These are phyloP conservation scores for Cosmia trapezina DNA, from an alignment of 2,888 invertebrate genomes.

Conservation along the genomic window DNA sequence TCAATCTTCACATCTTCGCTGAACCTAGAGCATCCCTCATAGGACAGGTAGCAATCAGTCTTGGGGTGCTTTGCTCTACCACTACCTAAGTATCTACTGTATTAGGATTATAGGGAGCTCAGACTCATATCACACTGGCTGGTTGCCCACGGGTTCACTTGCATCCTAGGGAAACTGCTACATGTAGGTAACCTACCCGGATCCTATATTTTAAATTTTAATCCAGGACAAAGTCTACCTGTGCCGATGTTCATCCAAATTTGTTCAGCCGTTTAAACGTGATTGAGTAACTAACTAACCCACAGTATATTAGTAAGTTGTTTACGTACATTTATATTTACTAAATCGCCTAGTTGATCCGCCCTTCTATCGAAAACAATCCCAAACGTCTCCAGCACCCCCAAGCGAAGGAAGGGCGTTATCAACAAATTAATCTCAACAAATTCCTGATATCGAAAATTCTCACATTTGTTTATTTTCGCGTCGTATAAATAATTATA, in stretches of 20 bases:
- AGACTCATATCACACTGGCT: neutral
- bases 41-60: neutral
- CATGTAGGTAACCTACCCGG: too few species aligned
- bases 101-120: neutral
- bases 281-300: neutral
- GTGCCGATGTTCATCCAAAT: neutral
- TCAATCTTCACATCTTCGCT: neutral
- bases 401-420: conserved; percentile 20
- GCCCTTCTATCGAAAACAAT: conserved; percentile 24
- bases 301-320: neutral
- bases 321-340: conserved; percentile 11
- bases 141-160: neutral
- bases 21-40: neutral
- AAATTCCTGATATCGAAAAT: conserved; percentile 46
- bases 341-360: conserved; percentile 23
- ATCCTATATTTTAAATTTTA: neutral
- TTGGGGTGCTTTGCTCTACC: conserved; percentile 1
- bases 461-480: conserved; percentile 65
- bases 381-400: conserved; percentile 5
- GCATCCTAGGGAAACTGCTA: neutral
- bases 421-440: conserved; percentile 42
- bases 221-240: neutral
- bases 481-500: conserved; percentile 62
- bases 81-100: neutral
- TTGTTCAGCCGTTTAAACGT: neutral